Evolutionary conservation across 2,888 invertebrate species (phyloP), one percentile per base, ranked within the genome.

Genomic region (Morinoia aosen): DNA sequence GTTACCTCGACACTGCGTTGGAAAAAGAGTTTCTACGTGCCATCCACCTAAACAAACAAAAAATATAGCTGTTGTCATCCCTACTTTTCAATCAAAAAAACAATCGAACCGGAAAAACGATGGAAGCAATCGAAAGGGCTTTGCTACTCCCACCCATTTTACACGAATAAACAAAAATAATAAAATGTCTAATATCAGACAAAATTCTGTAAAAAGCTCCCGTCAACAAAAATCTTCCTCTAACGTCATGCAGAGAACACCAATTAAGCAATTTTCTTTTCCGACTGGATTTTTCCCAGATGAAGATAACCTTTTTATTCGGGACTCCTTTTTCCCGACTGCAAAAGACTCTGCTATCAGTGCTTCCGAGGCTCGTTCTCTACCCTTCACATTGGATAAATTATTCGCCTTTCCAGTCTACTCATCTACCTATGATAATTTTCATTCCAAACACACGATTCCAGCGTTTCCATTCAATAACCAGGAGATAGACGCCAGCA

Each of bases 381-480:
- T 57, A 12, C 93, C 93, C 25, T 57, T n/a, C 48, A 1, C 56
- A 19, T 12, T 95, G 16, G 95, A 64, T n/a, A 58, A 64, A n/a
- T 39, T 95, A 64, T 95, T 95, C 39, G 64, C 40, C 8, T 64
- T 95, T 39, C 95, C 95, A 95, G 64, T 64, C 8, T 95, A 64
- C 39, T 95, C 95, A 12, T 95, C 95, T 39, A 57, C 57, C 0
- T 95, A 95, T 48, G 95, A 95, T 39, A 95, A 48, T 64, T 95
- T 95, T 12, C 39, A 95, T n/a, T 95, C 95, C 39, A 58, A 95
- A 64, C 95, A 95, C 95, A 95, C 95, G n/a, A 48, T 95, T 14
- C 95, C 64, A n/a, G 95, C 95, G 10, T 95, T 95, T 58, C 64
- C 95, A 58, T 61, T 64, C 40, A 39, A 58, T 14, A 48, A 48